Conservation (phyloP, 2,113 vertebrate genomes). For the Rallus limicola region DNA sequence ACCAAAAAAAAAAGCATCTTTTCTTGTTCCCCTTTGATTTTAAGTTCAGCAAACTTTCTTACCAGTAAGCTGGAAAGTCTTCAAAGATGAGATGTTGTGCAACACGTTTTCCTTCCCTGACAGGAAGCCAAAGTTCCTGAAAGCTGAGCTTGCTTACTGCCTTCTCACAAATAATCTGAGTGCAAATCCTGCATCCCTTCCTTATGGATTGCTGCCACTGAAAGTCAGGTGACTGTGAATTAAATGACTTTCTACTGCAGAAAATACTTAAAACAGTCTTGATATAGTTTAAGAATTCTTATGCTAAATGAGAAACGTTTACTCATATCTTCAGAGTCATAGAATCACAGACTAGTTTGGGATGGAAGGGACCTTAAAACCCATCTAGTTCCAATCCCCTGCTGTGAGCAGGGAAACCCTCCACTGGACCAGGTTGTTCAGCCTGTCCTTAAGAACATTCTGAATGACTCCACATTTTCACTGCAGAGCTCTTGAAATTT, state of each 20-base stretch:
- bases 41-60: not conserved
- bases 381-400: too few relatives aligned
- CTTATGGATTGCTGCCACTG: not conserved
- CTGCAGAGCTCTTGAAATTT: not conserved
- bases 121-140: not conserved
- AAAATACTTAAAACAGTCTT: not conserved
- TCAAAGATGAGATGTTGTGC: accelerated
- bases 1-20: not conserved
- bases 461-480: not conserved
- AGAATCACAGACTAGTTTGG: too few relatives aligned
- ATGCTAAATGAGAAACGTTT: not conserved
- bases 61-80: not conserved
- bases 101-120: not conserved
- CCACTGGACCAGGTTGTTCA: too few relatives aligned
- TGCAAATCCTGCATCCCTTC: not conserved
- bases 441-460: not conserved
- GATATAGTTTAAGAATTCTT: not conserved
- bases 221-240: not conserved
- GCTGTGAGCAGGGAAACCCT: too few relatives aligned
- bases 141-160: not conserved
- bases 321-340: not conserved
- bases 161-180: not conserved
- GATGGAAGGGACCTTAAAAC: too few relatives aligned
- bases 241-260: not conserved
- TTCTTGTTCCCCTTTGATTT: not conserved